Conservation (phyloP, 2,113 vertebrate species). For the Microtus ochrogaster region DNA sequence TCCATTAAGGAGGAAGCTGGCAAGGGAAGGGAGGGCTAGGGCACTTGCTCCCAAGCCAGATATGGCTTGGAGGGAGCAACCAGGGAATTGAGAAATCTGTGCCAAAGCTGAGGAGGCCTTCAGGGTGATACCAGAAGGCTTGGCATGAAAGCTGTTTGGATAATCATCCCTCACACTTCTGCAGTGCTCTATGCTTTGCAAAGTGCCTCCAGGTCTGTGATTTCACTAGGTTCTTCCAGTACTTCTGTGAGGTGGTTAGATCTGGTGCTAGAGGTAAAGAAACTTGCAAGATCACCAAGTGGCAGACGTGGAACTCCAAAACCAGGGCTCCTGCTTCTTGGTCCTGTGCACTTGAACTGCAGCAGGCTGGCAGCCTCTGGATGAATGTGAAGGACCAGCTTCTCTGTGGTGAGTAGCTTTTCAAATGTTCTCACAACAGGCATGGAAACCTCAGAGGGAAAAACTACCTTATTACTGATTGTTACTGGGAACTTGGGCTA, state of each 20-base stretch:
- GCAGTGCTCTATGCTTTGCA: constrained; percentile 37
- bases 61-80: constrained; percentile 22
- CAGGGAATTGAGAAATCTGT: constrained; percentile 22
- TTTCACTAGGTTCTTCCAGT: constrained; percentile 35
- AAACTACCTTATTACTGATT: constrained; percentile 24
- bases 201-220: constrained; percentile 46
- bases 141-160: constrained; percentile 55
- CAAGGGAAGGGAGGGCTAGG: neutral
- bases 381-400: neutral
- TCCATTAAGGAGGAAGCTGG: constrained; percentile 46
- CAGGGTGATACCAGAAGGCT: constrained; percentile 35
- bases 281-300: constrained; percentile 44
- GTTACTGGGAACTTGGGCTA: neutral
- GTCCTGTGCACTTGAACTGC: neutral
- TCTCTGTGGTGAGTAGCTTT: constrained; percentile 59
- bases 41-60: constrained; percentile 16
- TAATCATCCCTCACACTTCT: constrained; percentile 47
- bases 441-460: neutral
- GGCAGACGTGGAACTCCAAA: constrained; percentile 31
- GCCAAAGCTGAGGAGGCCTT: constrained; percentile 40
- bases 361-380: constrained; percentile 7
- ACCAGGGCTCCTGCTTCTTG: neutral
- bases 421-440: constrained; percentile 32
- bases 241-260: constrained; percentile 45
- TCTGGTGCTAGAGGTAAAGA: neutral